Percentiles rank a stretch among this genome's conserved stretches.
Conservation (phyloP, 37 sponge, comb jelly and placozoan genomes). For the Diacarnus erythraeanus region DNA sequence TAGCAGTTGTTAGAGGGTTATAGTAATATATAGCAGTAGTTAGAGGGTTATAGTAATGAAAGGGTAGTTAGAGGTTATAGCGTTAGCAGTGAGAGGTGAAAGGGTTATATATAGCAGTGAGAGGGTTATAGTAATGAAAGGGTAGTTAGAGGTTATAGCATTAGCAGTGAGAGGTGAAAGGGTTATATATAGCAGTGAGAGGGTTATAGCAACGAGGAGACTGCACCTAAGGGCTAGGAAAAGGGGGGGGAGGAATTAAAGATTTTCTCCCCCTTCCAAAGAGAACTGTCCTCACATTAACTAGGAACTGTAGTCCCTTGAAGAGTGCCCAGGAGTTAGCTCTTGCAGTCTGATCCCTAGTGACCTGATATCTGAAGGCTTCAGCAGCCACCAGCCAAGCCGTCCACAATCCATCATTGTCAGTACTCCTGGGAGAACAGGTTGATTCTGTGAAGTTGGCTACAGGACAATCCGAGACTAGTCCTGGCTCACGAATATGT, state of each 20-base stretch:
- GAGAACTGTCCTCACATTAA: slow-evolving; percentile 33
- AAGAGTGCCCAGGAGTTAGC: slow-evolving; percentile 62
- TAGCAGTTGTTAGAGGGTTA: neutral
- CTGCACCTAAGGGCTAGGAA: neutral
- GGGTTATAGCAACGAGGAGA: neutral
- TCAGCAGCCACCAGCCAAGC: slow-evolving; percentile 75
- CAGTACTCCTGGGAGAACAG: slow-evolving; percentile 70
- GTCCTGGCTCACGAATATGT: slow-evolving; percentile 73
- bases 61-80: neutral
- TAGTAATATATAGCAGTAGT: neutral
- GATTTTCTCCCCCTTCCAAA: neutral
- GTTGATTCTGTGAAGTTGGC: slow-evolving; percentile 41
- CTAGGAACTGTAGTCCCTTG: slow-evolving; percentile 69
- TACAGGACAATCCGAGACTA: slow-evolving; percentile 74
- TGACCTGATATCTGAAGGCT: slow-evolving; percentile 69
- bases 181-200: neutral
- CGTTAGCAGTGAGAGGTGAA: neutral
- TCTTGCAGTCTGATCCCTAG: slow-evolving; percentile 34
- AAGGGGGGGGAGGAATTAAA: neutral
- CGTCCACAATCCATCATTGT: slow-evolving; percentile 88
- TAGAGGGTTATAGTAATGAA: neutral
- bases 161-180: neutral
- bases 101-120: neutral
- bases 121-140: neutral
- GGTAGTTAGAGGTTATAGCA: neutral